Evolutionary conservation across 1,140 invertebrate genomes (phyloP), one percentile per base, ranked within the genome.

Genomic region (Tetramorium simillimum): DNA sequence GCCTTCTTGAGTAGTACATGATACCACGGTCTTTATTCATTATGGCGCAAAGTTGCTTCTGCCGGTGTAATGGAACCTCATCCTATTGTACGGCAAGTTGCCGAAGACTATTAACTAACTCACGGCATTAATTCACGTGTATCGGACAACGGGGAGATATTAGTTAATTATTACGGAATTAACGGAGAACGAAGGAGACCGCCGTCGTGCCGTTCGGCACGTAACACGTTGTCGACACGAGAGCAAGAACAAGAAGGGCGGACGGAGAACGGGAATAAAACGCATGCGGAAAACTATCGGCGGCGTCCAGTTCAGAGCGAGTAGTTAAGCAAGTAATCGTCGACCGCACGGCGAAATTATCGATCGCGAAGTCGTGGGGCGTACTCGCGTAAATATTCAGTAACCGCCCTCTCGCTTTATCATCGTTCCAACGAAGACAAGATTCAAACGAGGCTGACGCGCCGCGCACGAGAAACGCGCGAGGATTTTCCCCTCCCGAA

Each of bases 381-480:
- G 69, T 37, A 56, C 78, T 70, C 87, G 76, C 40, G 88, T 90
- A 86, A 90, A 89, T 90, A 90, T 90, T 90, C 89, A 86, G 89
- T 73, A 84, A 84, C 88, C 89, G 65, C 65, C 51, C 65, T 37
- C 14, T 65, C 88, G 72, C 58, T 90, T 87, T 86, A 86, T 90
- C 89, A 90, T 89, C 77, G 24, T 87, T 89, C n/a, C 58, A 1
- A 24, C 58, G 75, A 78, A 72, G 72, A 69, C 75, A 73, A 87
- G 85, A 86, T 89, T 89, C 67, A 78, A 90, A 90, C 86, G 90
- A 84, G 81, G 43, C 62, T 53, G 69, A 90, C 81, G 82, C 88
- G 82, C 62, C 65, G 87, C 65, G 72, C 87, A 76, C 67, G 78
- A 88, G 40, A 88, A 87, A 65, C 69, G 69, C 53, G 43, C 53